Conservation (phyloP, 2,113 vertebrate species). For the Stictonetta naevosa region DNA sequence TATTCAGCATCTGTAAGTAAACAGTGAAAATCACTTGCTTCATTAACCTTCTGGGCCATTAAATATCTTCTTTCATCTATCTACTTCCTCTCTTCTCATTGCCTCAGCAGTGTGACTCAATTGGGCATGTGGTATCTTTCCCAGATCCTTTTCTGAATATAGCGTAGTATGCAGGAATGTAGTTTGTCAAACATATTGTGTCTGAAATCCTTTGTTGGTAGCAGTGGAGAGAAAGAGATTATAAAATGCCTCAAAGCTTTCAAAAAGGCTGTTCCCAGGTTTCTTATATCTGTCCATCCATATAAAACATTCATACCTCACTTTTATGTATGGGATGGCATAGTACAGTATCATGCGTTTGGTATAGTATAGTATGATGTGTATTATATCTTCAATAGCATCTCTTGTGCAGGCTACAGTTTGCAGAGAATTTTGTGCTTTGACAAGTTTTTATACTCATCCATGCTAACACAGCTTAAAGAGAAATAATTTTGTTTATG, state of each 20-base stretch:
- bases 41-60: slow-evolving; percentile 26
- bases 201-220: slow-evolving; percentile 57
- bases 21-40: slow-evolving; percentile 45
- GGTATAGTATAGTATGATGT: neutral
- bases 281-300: slow-evolving; percentile 5
- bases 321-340: neutral
- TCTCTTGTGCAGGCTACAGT: neutral
- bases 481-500: neutral
- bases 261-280: slow-evolving; percentile 22
- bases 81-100: slow-evolving; percentile 47
- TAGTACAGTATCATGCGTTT: neutral
- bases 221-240: slow-evolving; percentile 60
- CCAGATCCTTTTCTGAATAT: slow-evolving; percentile 47
- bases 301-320: slow-evolving; percentile 1
- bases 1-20: slow-evolving; percentile 13
- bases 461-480: neutral
- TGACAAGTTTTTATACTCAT: neutral
- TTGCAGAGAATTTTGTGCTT: neutral
- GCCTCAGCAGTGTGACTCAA: slow-evolving; percentile 32
- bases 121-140: slow-evolving; percentile 61
- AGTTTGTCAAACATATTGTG: slow-evolving; percentile 63
- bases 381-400: neutral
- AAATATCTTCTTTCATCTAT: slow-evolving; percentile 50
- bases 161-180: slow-evolving; percentile 37
- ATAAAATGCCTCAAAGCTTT: slow-evolving; percentile 48